Evolutionary conservation across 2,113 vertebrate species (phyloP).

Genomic region (Passer montanus): DNA sequence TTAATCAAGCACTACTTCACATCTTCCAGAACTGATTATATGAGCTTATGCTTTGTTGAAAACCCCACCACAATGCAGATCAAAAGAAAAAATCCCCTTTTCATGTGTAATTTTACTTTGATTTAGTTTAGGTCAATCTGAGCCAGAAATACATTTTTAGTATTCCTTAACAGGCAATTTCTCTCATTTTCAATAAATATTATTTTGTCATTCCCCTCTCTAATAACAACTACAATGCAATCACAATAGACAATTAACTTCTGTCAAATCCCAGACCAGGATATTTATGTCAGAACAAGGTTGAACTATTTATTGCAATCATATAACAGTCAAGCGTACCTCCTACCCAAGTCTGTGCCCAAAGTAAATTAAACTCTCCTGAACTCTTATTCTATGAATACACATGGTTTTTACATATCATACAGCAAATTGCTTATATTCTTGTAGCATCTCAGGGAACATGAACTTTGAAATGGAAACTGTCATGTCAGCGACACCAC

Average conservation of each 20-base stretch:
- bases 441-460: not conserved
- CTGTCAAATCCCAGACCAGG: slow-evolving; percentile 50
- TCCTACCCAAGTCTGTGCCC: slow-evolving; percentile 18
- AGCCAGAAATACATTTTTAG: not conserved
- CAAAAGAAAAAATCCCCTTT: not conserved
- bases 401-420: slow-evolving; percentile 23
- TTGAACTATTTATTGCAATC: slow-evolving; percentile 50
- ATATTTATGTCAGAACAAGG: slow-evolving; percentile 50
- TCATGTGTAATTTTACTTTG: not conserved
- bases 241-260: slow-evolving; percentile 67
- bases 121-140: not conserved
- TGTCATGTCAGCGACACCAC: not conserved
- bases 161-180: not conserved
- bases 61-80: not conserved
- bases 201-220: not conserved
- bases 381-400: slow-evolving; percentile 40
- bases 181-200: slow-evolving; percentile 24
- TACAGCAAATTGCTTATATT: slow-evolving; percentile 44
- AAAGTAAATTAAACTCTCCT: slow-evolving; percentile 55
- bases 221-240: not conserved
- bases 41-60: not conserved
- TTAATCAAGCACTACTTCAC: not conserved
- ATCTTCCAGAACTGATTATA: not conserved
- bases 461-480: slow-evolving; percentile 40
- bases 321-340: slow-evolving; percentile 44